Evolutionary conservation across 2,888 invertebrate genomes (phyloP).

Genomic region (Anoncus sp.): DNA sequence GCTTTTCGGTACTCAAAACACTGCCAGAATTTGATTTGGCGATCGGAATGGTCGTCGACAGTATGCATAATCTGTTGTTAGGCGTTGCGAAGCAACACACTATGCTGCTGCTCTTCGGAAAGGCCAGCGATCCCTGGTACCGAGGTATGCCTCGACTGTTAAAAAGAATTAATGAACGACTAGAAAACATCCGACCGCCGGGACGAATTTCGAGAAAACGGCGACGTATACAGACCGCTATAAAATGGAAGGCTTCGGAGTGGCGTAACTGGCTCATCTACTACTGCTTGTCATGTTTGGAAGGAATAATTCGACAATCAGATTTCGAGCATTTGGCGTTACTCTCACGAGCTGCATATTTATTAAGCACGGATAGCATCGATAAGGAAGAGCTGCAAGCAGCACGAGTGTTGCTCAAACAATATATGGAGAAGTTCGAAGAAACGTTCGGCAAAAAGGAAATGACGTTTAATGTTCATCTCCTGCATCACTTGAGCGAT

Average conservation of each 20-base stretch:
- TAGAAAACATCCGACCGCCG: constrained; percentile 15
- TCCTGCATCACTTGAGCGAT: not conserved
- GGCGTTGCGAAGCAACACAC: constrained; percentile 35
- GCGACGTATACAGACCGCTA: constrained; percentile 31
- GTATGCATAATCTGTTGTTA: constrained; percentile 33
- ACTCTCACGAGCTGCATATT: not conserved
- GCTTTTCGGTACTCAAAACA: not conserved
- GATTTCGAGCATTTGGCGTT: not conserved
- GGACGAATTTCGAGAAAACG: constrained; percentile 14
- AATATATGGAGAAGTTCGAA: not conserved
- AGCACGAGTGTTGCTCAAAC: not conserved
- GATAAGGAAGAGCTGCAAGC: not conserved
- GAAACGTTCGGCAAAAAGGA: not conserved
- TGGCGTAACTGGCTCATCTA: constrained; percentile 26
- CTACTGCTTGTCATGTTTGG: constrained; percentile 35
- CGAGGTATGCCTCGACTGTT: not conserved
- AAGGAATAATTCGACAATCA: constrained; percentile 21
- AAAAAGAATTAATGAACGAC: not conserved
- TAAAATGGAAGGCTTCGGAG: constrained; percentile 30
- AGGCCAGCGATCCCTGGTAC: constrained; percentile 5
- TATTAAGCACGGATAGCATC: not conserved
- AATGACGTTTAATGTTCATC: constrained; percentile 14
- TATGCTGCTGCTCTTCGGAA: constrained; percentile 12
- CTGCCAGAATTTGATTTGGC: constrained; percentile 17
- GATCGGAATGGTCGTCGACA: not conserved